Evolutionary conservation across 2,797 vertebrate genomes (phyloP).

Genomic region (Anniella stebbinsi): DNA sequence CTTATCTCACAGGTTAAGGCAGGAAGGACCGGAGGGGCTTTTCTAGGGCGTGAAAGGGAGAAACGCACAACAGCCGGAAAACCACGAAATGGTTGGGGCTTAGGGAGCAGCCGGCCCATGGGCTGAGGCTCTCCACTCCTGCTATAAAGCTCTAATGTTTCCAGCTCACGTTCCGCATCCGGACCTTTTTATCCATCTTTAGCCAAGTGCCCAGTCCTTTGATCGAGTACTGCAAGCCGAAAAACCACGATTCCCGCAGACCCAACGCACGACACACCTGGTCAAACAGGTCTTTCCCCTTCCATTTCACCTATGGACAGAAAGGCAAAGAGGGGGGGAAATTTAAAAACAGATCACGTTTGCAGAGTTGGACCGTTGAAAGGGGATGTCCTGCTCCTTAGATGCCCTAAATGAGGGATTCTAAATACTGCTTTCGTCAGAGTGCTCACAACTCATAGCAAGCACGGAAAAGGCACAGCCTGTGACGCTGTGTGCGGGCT

Average conservation of each 20-base stretch:
- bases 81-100: no score
- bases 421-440: no score
- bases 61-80: no score
- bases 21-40: neutral
- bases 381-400: neutral
- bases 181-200: slow-evolving; percentile 92
- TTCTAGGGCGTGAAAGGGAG: no score
- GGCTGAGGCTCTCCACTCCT: no score
- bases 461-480: neutral
- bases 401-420: neutral
- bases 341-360: neutral
- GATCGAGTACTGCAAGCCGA: slow-evolving; percentile 90
- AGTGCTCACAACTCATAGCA: no score
- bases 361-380: neutral
- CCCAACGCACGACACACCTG: slow-evolving; percentile 92
- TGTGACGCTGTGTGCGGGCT: neutral
- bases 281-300: slow-evolving; percentile 95
- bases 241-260: slow-evolving; percentile 94
- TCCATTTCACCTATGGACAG: slow-evolving; percentile 90
- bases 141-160: neutral
- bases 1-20: neutral
- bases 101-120: no score
- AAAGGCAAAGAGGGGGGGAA: slow-evolving; percentile 12
- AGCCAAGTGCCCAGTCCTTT: slow-evolving; percentile 93
- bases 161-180: neutral